Base-by-base conservation (phyloP, 2,113 vertebrate genomes). In the Sebastes fasciatus region DNA sequence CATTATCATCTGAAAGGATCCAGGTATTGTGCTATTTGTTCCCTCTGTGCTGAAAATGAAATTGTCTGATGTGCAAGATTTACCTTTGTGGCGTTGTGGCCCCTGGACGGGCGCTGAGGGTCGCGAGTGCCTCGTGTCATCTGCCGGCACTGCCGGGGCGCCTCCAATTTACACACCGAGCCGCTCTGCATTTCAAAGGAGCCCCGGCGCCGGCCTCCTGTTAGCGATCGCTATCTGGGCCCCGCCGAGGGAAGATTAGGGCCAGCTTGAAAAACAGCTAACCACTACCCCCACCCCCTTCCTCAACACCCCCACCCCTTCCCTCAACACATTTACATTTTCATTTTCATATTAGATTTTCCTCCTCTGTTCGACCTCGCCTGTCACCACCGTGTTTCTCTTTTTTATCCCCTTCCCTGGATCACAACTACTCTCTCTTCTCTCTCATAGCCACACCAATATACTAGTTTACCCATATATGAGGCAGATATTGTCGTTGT, bases 171-270 rank as follows among this genome's bases (percentile, higher is more conserved):
- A 94, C 93, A 92, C 93, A 90, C 92, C 73, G 91, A 91, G 94
- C 91, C 93, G 92, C 94, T 96, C 94, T 97, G 96, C 95, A 96
- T 96, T 96, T 97, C 96, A 96, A 96, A 96, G 95, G 94, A 94
- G 94, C 79, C 93, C 84, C 91, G 64, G 94, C 51, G 79, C 80
- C 76, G 89, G 78, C 91, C 95, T 92, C 94, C 94, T 96, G 95
- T 96, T 96, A 95, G 95, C 82, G 94, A 96, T 96, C 88, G 87
- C 93, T 95, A 96, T 96, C 95, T 69, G 83, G 85, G 93, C 93
- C 91, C 94, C 93, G 90, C 92, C 48, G 91, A 95, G 90, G 90
- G 81, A 90, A 96, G 95, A 96, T 96, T 96, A 96, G 94, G 19
- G 92, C 92, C 92, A 91, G 93, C 94, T 95, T 92, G 93, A 94